Conservation (phyloP, 1,140 invertebrate species). For the Teleogryllus occipitalis region DNA sequence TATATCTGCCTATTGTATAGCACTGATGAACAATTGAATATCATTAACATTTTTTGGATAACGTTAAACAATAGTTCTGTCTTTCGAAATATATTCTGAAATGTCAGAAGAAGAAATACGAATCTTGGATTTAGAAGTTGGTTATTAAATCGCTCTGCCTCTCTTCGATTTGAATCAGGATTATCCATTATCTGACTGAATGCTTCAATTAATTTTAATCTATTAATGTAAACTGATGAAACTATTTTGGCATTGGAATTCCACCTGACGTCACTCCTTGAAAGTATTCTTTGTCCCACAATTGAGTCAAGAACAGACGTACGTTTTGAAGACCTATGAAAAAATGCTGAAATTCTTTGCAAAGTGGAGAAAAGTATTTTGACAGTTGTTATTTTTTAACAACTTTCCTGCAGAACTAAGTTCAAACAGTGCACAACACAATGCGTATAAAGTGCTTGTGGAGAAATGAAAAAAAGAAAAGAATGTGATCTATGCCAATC, state of each 20-base stretch:
- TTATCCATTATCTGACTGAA: conserved; percentile 8
- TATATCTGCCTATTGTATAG: conserved; percentile 8
- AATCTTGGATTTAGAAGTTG: conserved; percentile 7
- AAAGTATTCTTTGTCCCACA: background rate
- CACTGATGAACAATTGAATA: background rate
- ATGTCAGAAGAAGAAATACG: conserved; percentile 17
- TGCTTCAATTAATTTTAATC: background rate
- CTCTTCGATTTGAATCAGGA: background rate
- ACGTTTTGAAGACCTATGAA: conserved; percentile 21
- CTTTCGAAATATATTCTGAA: conserved; percentile 13
- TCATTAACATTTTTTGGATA: conserved; percentile 12
- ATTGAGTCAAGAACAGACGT: conserved; percentile 13
- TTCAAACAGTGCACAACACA: conserved; percentile 20
- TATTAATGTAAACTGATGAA: too few species aligned
- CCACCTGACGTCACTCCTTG: background rate
- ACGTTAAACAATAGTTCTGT: conserved; percentile 22
- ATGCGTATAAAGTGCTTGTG: too few species aligned
- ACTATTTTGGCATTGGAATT: background rate
- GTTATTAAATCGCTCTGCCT: background rate
- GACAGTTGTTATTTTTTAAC: conserved; percentile 5
- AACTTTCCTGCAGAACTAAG: conserved; percentile 18
- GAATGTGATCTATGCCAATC: too few species aligned
- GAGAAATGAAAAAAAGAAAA: too few species aligned
- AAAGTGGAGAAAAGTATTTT: conserved; percentile 21
- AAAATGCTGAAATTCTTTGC: conserved; percentile 20